These are phyloP conservation scores for Drosophila ironensis DNA, from an alignment of 1,140 invertebrate species.

Conservation along the genomic window DNA sequence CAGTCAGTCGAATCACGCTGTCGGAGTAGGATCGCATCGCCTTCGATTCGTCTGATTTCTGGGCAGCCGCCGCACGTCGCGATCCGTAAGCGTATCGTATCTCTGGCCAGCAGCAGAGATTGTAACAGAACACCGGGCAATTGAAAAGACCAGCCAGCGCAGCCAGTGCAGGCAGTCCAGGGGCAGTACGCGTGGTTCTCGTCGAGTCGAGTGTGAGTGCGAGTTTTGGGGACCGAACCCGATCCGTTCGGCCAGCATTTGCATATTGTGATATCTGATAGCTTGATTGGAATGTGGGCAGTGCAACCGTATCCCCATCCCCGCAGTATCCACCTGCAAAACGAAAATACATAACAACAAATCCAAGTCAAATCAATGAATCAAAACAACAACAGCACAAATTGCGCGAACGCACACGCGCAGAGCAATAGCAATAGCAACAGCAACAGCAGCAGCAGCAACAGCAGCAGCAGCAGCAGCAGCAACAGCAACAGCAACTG, in stretches of 20 bases:
- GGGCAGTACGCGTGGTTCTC: constrained; percentile 5
- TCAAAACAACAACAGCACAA: constrained; percentile 31
- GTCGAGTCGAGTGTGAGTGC: constrained; percentile 29
- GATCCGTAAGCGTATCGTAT: neutral
- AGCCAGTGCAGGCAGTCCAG: too few relatives aligned
- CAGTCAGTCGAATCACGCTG: constrained; percentile 75
- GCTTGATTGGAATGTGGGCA: constrained; percentile 72
- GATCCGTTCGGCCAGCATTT: constrained; percentile 51
- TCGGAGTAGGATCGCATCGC: constrained; percentile 80
- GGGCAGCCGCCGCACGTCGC: constrained; percentile 34
- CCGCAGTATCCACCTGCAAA: constrained; percentile 36
- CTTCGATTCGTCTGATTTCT: constrained; percentile 61
- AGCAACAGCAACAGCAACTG: neutral
- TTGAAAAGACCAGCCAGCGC: too few relatives aligned
- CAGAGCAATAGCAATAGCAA: constrained; percentile 6
- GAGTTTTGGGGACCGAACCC: constrained; percentile 42
- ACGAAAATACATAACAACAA: constrained; percentile 5
- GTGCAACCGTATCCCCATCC: constrained; percentile 25
- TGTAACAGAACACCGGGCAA: neutral
- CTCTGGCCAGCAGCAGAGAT: neutral
- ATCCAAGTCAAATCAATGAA: constrained; percentile 38
- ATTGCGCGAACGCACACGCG: constrained; percentile 34
- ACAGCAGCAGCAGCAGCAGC: constrained; percentile 7
- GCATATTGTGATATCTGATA: constrained; percentile 64
- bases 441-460: constrained; percentile 4